Evolutionary conservation across 2,113 vertebrate genomes (phyloP).

Genomic region (Merops nubicus): DNA sequence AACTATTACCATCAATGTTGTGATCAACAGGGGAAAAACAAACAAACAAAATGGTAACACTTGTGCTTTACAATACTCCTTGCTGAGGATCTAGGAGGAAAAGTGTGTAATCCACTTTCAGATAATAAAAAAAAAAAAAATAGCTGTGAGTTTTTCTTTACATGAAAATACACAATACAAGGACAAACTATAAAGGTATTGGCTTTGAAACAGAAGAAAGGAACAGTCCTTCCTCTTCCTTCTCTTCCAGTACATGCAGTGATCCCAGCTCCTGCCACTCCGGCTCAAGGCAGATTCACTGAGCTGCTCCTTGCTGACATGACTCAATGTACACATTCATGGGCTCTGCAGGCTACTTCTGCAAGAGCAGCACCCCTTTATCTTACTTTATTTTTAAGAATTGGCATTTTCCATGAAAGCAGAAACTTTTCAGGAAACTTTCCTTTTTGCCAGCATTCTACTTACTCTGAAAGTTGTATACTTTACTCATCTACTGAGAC

Average conservation of each 20-base stretch:
- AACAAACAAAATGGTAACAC: background rate
- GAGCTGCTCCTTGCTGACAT: background rate
- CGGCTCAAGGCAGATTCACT: background rate
- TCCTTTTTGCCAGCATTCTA: background rate
- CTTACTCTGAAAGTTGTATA: background rate
- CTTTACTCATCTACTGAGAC: background rate
- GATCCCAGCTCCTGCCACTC: background rate
- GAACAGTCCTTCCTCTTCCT: background rate
- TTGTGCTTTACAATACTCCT: background rate
- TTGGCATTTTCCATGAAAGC: background rate
- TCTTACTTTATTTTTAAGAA: background rate
- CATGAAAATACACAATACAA: background rate
- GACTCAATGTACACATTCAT: accelerated
- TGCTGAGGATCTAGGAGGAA: background rate
- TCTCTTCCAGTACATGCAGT: background rate
- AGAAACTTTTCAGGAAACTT: background rate
- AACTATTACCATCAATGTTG: background rate
- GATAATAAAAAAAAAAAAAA: background rate
- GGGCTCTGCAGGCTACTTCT: background rate
- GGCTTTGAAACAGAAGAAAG: background rate
- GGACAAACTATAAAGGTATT: background rate
- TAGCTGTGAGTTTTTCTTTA: background rate
- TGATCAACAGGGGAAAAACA: background rate
- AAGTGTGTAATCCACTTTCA: accelerated
- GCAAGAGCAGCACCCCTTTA: background rate